phyloP scores from a whole-genome alignment of 2,888 invertebrate genomes.

The Periphyllus acericola region DNA sequence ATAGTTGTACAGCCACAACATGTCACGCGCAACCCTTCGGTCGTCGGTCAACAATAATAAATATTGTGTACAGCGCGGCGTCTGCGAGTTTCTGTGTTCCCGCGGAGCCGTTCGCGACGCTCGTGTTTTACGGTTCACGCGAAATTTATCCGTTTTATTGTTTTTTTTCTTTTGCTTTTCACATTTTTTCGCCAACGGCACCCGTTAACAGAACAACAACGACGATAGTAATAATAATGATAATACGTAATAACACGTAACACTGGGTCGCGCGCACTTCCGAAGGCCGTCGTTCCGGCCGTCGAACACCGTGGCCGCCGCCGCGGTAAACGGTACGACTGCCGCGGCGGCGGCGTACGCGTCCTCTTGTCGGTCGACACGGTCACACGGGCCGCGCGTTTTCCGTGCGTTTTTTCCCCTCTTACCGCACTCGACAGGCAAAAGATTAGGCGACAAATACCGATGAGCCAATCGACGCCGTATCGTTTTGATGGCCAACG shows the following conservation, averaged over 20 bases:
- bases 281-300: conserved; percentile 51
- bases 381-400: conserved; percentile 22
- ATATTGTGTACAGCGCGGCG: no score
- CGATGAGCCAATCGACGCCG: conserved; percentile 7
- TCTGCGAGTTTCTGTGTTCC: no score
- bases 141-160: no score
- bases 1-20: no score
- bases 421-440: background rate
- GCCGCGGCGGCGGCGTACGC: no score
- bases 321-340: conserved; percentile 45
- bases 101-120: no score
- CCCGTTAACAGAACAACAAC: no score
- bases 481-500: conserved; percentile 30
- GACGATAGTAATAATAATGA: no score
- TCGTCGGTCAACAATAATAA: no score
- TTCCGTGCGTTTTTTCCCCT: background rate
- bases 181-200: conserved; percentile 22
- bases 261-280: background rate
- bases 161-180: background rate
- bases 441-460: conserved; percentile 21
- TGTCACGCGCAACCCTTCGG: no score
- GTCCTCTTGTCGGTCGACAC: conserved; percentile 42
- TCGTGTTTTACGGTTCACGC: no score
- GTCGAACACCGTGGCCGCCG: conserved; percentile 31
- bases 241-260: no score